Evolutionary conservation across 2,888 invertebrate species (phyloP), one percentile per base, ranked within the genome.

Genomic region (Hyalella azteca): DNA sequence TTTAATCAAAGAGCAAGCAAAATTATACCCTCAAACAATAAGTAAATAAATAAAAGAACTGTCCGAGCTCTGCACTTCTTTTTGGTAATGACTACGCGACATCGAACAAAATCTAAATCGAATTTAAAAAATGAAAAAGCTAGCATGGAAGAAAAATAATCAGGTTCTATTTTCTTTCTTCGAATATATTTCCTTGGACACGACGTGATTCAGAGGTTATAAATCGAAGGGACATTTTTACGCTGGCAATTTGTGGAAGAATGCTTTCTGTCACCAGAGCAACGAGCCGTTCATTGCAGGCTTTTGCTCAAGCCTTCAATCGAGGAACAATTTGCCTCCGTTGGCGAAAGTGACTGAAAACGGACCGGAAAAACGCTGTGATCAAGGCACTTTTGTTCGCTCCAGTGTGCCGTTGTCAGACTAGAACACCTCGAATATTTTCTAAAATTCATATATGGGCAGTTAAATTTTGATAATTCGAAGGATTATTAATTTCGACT

Each of bases 241-340:
- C 54, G 5, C 7, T 29, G 22, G n/a, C 54, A 3, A 29, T 54
- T 54, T 54, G 26, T 54, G 13, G 54, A 29, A 54, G 54, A 29
- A 54, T 54, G 54, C 54, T 54, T 54, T 54, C 54, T 54, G 54
- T 54, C 54, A 54, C 54, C 54, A 26, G 22, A 54, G 54, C 54
- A 54, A 54, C 54, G 54, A 54, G 54, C 54, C 54, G 54, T 54
- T 54, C 54, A 29, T 54, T 54, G 54, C 22, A 54, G 54, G 54
- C 54, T 26, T 54, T 54, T 54, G 54, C 29, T 22, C 5, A 54
- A 54, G 54, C 29, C 54, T 29, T 54, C 54, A 54, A 54, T 54
- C 54, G 54, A 54, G 26, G 54, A 13, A 22, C 54, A 54, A 54
- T 54, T 54, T 54, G 22, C 26, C 54, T 29, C 26, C 54, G 29